A percentile compares a stretch with the other conserved stretches of the same genome.
Conservation (phyloP, 2,797 vertebrate genomes). For the Xiphophorus birchmanni region DNA sequence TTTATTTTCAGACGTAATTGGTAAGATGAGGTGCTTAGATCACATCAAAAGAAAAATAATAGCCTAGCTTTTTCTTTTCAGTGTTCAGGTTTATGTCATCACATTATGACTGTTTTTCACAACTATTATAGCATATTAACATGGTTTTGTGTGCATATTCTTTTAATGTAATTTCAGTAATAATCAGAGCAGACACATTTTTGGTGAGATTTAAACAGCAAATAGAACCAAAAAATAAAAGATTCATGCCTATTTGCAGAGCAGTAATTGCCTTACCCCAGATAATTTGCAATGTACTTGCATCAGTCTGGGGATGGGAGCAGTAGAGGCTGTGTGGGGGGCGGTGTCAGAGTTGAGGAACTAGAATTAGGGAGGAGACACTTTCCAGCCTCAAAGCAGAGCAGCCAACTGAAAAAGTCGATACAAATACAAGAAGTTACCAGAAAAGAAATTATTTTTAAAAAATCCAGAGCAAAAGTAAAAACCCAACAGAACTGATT, state of each 20-base stretch:
- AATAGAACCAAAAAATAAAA: not conserved
- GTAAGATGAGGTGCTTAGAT: slow-evolving; percentile 13
- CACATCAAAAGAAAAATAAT: slow-evolving; percentile 5
- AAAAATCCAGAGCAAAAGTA: not conserved
- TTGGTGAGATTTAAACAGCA: not conserved
- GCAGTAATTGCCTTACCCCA: slow-evolving; percentile 4
- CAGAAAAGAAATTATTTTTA: slow-evolving; percentile 7
- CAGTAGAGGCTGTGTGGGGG: slow-evolving; percentile 30
- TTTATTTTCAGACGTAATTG: slow-evolving; percentile 18
- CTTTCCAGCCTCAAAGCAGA: slow-evolving; percentile 16
- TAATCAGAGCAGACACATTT: not conserved
- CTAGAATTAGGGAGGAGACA: slow-evolving; percentile 52
- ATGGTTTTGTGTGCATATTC: not conserved
- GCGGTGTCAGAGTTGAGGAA: slow-evolving; percentile 52
- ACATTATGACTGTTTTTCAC: not conserved
- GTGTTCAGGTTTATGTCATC: slow-evolving; percentile 6
- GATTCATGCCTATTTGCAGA: not conserved
- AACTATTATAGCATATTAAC: not conserved
- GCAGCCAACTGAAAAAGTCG: slow-evolving; percentile 47
- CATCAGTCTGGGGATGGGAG: slow-evolving; percentile 64
- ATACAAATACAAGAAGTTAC: slow-evolving; percentile 41
- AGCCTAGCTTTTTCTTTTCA: slow-evolving; percentile 5
- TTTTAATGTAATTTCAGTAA: not conserved
- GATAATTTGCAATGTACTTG: slow-evolving; percentile 44
- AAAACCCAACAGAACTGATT: not conserved